Percentiles rank a stretch among this genome's conserved stretches.
phyloP scores from a whole-genome alignment of 2,797 vertebrate genomes.

The Kryptolebias ocellatus region DNA sequence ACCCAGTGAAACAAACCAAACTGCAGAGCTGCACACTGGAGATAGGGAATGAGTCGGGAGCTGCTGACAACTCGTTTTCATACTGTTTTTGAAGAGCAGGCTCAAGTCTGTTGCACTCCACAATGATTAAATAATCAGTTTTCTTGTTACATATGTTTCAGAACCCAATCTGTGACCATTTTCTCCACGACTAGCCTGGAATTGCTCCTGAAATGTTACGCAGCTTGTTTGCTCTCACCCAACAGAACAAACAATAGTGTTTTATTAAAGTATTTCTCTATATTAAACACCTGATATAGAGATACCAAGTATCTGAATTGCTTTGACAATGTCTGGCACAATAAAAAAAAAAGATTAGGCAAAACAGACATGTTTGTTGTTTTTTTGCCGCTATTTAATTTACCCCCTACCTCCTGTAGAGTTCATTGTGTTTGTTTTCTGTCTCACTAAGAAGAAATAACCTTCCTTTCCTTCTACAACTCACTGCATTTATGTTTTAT shows the following conservation, averaged over 20 bases:
- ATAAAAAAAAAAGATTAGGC: conserved; percentile 20
- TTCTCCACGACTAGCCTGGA: conserved; percentile 27
- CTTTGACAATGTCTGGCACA: conserved; percentile 37
- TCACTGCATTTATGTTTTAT: conserved; percentile 4
- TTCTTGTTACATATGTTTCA: conserved; percentile 52
- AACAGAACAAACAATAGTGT: neutral
- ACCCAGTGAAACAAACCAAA: conserved; percentile 60
- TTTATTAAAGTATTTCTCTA: conserved; percentile 15
- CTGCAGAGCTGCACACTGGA: conserved; percentile 53
- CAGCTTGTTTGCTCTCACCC: conserved; percentile 24
- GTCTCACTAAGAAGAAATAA: conserved; percentile 32
- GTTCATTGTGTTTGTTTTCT: conserved; percentile 45
- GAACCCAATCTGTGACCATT: conserved; percentile 37
- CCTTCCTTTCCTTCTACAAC: conserved; percentile 12
- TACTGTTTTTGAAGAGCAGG: conserved; percentile 52
- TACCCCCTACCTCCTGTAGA: conserved; percentile 24
- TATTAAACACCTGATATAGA: conserved; percentile 28
- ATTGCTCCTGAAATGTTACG: conserved; percentile 33
- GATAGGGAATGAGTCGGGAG: conserved; percentile 52
- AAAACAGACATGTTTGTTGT: conserved; percentile 17
- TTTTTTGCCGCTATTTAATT: neutral
- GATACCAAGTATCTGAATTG: conserved; percentile 27
- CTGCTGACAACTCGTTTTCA: conserved; percentile 66
- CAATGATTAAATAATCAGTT: conserved; percentile 60
- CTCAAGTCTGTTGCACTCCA: conserved; percentile 33